A percentile compares a stretch with the other conserved stretches of the same genome.
Evolutionary conservation across 2,797 vertebrate genomes (phyloP).

Genomic region (Podargus strigoides): DNA sequence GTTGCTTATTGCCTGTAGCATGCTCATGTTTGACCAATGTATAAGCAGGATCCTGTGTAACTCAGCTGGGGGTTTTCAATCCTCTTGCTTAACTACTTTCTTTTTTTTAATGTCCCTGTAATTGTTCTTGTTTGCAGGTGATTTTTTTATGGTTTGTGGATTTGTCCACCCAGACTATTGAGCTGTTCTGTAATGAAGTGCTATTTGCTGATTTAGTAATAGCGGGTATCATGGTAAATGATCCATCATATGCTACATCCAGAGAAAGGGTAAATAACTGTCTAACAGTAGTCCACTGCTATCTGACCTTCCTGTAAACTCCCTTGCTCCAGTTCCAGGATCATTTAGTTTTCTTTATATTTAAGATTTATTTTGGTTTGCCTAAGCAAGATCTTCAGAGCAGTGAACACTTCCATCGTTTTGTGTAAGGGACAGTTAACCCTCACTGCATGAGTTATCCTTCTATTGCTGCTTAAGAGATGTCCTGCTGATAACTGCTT

Average conservation of each 20-base stretch:
- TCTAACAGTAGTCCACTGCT: not conserved
- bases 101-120: not conserved
- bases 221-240: conserved; percentile 4
- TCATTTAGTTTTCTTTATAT: conserved; percentile 39
- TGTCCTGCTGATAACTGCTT: conserved; percentile 35
- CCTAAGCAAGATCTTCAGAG: conserved; percentile 22
- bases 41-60: not conserved
- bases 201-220: conserved; percentile 34
- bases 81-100: not conserved
- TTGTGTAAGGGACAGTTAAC: conserved; percentile 30
- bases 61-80: not conserved
- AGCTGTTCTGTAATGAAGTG: conserved; percentile 15
- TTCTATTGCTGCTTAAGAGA: conserved; percentile 21
- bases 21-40: not conserved
- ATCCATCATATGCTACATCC: not conserved
- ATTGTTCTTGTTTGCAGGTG: not conserved
- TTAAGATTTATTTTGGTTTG: conserved; percentile 42
- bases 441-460: conserved; percentile 32
- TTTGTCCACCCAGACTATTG: not conserved
- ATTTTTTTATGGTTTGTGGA: conserved; percentile 27
- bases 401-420: not conserved
- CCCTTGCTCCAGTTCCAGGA: not conserved
- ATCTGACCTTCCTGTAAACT: not conserved
- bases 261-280: not conserved
- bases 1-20: not conserved